Base-by-base conservation (phyloP, 1,140 invertebrate genomes). In the Phymastichus coffea region DNA sequence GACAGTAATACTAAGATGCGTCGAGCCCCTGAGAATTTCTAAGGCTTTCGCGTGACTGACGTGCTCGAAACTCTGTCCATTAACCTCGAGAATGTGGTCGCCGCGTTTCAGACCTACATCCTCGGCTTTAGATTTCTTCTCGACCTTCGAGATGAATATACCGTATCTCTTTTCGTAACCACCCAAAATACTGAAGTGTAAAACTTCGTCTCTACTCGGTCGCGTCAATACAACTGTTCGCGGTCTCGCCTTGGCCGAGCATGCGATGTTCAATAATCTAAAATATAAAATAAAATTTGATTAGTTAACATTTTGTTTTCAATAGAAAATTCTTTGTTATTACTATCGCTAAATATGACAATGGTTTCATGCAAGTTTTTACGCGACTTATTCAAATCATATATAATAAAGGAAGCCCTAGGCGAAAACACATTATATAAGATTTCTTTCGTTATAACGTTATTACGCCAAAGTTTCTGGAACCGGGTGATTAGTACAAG, bases 61-160 rank as follows among this genome's bases (percentile, higher is more conserved):
- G 74, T 95, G 92, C 70, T 94, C 88, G 77, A 99, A 97, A 67
- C 89, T 96, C 70, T 97, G 92, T 17, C 96, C 94, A 77, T 99
- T 99, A 0, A 99, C 95, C 81, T 98, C 94, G 53, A 99, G 82
- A 61, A 97, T 93, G 81, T 99, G 96, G 83, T 99, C 97, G 2
- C 97, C 97, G 47, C 94, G 83, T 79, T 97, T 97, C 15, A 99
- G 80, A 1, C 97, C 97, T n/a, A 95, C 91, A 70, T 97, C 93
- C 78, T 96, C 92, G 9, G 95, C 94, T 79, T 96, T 96, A 2
- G 94, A 95, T 54, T 87, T 87, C 64, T 90, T 90, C 68, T 97
- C 94, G 17, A 98, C 89, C 81, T 95, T 93, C 10, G 93, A 90
- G 57, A 99, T 91, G 81, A 98, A 99, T 57, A 99, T 95, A 14